These are phyloP conservation scores for Eupeodes latifasciatus DNA, from an alignment of 2,888 invertebrate species.

Conservation along the genomic window DNA sequence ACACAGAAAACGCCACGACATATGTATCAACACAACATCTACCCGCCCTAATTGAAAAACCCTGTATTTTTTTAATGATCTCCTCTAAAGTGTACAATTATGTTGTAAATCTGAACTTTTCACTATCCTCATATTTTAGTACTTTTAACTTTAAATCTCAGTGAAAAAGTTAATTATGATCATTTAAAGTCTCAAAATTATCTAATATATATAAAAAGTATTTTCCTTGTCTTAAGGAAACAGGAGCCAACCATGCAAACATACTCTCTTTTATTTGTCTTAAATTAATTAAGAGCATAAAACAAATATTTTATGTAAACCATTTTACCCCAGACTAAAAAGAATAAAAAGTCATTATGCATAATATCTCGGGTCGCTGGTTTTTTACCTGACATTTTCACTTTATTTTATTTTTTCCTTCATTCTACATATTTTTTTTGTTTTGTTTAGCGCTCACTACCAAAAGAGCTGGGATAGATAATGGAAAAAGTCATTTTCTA, in stretches of 20 bases:
- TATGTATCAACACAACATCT: too few species aligned
- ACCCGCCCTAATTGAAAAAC: too few species aligned
- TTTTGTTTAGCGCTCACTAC: not conserved
- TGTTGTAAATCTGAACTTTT: too few species aligned
- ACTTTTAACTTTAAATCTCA: too few species aligned
- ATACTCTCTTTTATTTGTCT: not conserved
- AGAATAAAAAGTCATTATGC: slow-evolving; percentile 5
- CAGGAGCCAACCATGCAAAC: not conserved
- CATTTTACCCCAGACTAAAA: not conserved
- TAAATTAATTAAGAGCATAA: not conserved
- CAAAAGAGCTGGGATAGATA: not conserved
- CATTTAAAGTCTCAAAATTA: too few species aligned
- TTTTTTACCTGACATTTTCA: slow-evolving; percentile 8
- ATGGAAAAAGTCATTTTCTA: slow-evolving; percentile 43
- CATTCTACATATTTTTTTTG: not conserved
- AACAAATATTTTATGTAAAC: not conserved
- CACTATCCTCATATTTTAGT: too few species aligned
- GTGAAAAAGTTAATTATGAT: too few species aligned
- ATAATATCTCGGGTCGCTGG: not conserved
- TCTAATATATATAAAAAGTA: too few species aligned
- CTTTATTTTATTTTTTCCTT: not conserved
- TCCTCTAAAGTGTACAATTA: too few species aligned
- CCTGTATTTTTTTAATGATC: too few species aligned
- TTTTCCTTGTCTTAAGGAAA: too few species aligned
- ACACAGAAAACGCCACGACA: too few species aligned